Evolutionary conservation across 2,888 invertebrate species (phyloP), one percentile per base, ranked within the genome.

Genomic region (Trissolcus japonicus): DNA sequence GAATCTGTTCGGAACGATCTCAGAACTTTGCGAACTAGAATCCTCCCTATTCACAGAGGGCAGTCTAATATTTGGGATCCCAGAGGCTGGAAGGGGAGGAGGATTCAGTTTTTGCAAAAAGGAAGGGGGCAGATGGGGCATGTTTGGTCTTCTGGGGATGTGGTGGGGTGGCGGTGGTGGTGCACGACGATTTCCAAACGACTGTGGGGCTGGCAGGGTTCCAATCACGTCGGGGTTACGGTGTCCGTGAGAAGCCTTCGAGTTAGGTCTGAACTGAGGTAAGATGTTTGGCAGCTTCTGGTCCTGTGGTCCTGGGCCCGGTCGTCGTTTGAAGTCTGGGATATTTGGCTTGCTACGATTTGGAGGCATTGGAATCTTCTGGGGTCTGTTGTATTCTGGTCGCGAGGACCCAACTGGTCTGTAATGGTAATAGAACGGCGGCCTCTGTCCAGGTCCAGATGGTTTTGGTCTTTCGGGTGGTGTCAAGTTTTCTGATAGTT

Each of bases 251-350:
- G 91, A 91, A 2, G 91, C 87, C 81, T 92, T 92, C 1, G 92
- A 92, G 81, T 93, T 94, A 0, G 94, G 94, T 40, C 94, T 90
- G 81, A 94, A 94, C 82, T 94, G 94, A 0, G 94, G 94, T 21
- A 94, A 85, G 82, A 94, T 94, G 82, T 94, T 94, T 0, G 94
- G 94, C 62, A 86, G 74, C 76, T 86, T 88, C 0, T 82, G 17
- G n/a, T 87, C 87, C 1, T 84, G 82, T 0, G 82, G 68, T 1
- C 56, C 40, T 3, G 79, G 80, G 1, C 56, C 35, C 1, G 79
- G 80, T 21, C 82, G 71, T 53, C 80, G 75, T 41, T 81, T 83
- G 40, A 80, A 81, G 11, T 80, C 81, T 11, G 71, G 60, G 53
- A 77, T 62, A n/a, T 62, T 80, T n/a, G 79, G 81, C 67, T 81